Evolutionary conservation across 1,140 invertebrate species (phyloP).

Genomic region (Drosophila dunni): DNA sequence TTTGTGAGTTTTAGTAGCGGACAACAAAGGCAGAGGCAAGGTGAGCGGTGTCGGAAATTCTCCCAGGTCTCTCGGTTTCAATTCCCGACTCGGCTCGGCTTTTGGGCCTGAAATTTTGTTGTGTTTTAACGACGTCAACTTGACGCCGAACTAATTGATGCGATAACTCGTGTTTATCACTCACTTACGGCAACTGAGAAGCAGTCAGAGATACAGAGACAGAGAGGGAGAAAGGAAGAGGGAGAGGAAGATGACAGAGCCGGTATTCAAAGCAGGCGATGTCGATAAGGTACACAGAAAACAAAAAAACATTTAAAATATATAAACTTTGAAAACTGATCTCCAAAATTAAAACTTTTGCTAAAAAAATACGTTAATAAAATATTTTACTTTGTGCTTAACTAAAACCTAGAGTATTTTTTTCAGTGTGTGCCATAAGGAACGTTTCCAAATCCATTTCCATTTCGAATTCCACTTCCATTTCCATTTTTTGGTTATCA

Average conservation of each 20-base stretch:
- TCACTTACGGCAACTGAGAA: conserved; percentile 63
- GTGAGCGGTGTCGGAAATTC: not conserved
- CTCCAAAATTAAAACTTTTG: too few species aligned
- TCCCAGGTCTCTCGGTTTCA: not conserved
- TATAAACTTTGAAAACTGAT: too few species aligned
- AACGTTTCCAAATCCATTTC: conserved; percentile 71
- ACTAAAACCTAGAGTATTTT: conserved; percentile 15
- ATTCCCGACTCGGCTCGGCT: not conserved
- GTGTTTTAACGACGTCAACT: conserved; percentile 79
- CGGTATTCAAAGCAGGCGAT: conserved; percentile 72
- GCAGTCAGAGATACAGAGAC: conserved; percentile 6
- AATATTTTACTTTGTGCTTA: too few species aligned
- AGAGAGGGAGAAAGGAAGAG: not conserved
- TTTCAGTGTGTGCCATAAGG: conserved; percentile 31
- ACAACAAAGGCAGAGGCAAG: not conserved
- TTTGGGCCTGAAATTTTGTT: conserved; percentile 63
- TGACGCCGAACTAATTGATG: conserved; percentile 83
- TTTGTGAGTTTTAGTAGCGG: conserved; percentile 18
- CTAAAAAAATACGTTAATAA: too few species aligned
- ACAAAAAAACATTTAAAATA: too few species aligned
- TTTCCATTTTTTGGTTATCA: conserved; percentile 62
- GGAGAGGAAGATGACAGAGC: conserved; percentile 13
- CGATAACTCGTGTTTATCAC: conserved; percentile 83
- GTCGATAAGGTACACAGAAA: conserved; percentile 49
- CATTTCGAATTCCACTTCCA: conserved; percentile 55